Base-by-base conservation (phyloP, 2,113 vertebrate genomes). In the Oophaga pumilio region DNA sequence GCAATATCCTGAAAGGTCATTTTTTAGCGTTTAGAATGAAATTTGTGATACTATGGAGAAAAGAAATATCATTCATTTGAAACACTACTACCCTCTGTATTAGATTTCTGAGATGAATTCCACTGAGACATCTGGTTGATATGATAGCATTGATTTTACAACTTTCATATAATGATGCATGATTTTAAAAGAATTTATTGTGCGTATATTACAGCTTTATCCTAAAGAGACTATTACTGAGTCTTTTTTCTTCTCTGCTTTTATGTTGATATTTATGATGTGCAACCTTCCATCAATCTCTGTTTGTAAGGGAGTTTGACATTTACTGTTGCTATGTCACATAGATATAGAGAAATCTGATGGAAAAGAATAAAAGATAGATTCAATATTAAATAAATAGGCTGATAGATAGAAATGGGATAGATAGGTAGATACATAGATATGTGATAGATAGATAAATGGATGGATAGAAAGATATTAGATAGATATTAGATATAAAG, bases 1-100 rank as follows among this genome's bases (percentile, higher is more conserved):
- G 76, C 62, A 86, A 86, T 82, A 73, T 82, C 74, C 8, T 82
- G 82, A 82, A 87, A 87, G 86, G 86, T 86, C 85, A 86, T 68
- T 86, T 76, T 77, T 79, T 69, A 68, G 10, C 8, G 85, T 79
- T 86, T 53, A 86, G 49, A 62, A 52, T 18, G 11, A 86, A 86
- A 86, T 79, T 79, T 86, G 33, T 79, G 85, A 86, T 86, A 86
- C 76, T 57, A 69, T 79, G 9, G 60, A 86, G n/a, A 68, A 86
- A 68, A 64, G 49, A 33, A 79, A 59, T 79, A 86, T 86, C 18
- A 50, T 79, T 57, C 76, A 56, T 53, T 49, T 56, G 60, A 79
- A 57, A 57, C 12, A 86, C 18, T 76, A 86, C 50, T 18, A 14
- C 52, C 8, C n/a, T 26, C 22, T 50, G 24, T 79, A 86, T 86